Evolutionary conservation across 1,140 invertebrate genomes (phyloP).

Genomic region (Hirudo medicinalis): DNA sequence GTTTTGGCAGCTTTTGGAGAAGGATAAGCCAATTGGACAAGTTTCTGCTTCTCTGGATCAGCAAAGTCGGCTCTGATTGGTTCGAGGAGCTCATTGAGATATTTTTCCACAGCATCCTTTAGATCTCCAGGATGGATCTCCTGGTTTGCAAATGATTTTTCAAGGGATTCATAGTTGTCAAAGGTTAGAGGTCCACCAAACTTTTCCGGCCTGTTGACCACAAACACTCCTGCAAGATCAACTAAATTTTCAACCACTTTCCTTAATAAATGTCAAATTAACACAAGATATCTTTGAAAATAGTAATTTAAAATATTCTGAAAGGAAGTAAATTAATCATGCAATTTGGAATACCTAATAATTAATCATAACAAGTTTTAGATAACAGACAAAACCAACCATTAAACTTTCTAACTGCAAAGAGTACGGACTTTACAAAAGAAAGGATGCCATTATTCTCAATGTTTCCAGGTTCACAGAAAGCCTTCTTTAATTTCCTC

Average conservation of each 20-base stretch:
- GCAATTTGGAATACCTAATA: too few relatives aligned
- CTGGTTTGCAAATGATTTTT: slow-evolving; percentile 46
- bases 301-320: too few relatives aligned
- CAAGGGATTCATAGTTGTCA: slow-evolving; percentile 60
- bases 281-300: too few relatives aligned
- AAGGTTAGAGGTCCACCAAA: slow-evolving; percentile 65
- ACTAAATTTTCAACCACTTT: background rate
- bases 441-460: slow-evolving; percentile 84
- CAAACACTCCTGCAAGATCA: slow-evolving; percentile 29
- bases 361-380: too few relatives aligned
- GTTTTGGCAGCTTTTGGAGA: too few relatives aligned
- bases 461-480: slow-evolving; percentile 93
- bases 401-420: slow-evolving; percentile 49
- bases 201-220: slow-evolving; percentile 39
- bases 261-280: background rate
- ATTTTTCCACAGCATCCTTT: slow-evolving; percentile 65
- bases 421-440: slow-evolving; percentile 84
- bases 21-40: slow-evolving; percentile 66
- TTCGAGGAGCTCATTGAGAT: slow-evolving; percentile 73
- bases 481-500: slow-evolving; percentile 90
- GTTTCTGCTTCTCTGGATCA: slow-evolving; percentile 56
- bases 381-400: background rate
- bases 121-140: slow-evolving; percentile 85
- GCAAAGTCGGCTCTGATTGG: slow-evolving; percentile 80
- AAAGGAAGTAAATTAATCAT: too few relatives aligned